Base-by-base conservation (phyloP, 2,113 vertebrate species). In the Labeo catla region DNA sequence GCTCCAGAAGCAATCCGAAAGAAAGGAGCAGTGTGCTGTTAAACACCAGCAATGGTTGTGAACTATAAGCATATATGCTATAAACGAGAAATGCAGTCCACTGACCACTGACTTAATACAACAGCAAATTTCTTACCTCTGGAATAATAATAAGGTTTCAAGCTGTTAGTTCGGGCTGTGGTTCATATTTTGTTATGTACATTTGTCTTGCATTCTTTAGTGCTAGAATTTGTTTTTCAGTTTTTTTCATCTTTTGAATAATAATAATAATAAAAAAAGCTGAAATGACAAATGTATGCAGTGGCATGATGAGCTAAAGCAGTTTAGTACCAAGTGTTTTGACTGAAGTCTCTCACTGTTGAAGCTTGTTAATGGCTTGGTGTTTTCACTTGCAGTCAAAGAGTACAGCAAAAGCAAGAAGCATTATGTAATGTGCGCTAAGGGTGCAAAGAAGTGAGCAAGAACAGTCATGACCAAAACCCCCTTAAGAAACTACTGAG, bases 21-120 rank as follows among this genome's bases (percentile, higher is more conserved):
- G 50, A 84, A 19, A 89, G 89, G 50, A 59, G 34, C 74, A 86
- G 90, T 91, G 10, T 88, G 85, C 74, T 85, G 68, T 39, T 80
- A 45, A 76, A 11, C 21, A 0, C 79, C 43, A 23, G 19, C 57
- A 74, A 72, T 43, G 11, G 19, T 34, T 70, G 9, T 43, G 52
- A 28, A 83, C 6, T 16, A 85, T 28, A 28, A 28, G 28, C 28
- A 28, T n/a, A n/a, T n/a, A n/a, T n/a, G n/a, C n/a, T n/a, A n/a
- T 28, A 1, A 28, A 28, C 28, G 39, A 39, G 10, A 57, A 36
- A 23, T 21, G 59, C 36, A 70, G 2, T 34, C 2, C 8, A 23
- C 49, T 8, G 19, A 54, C 54, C 28, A 10, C n/a, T 47, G 6
- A 81, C 52, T 68, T 5, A 19, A 66, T 28, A 63, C 21, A 15